Conservation (phyloP, 2,888 invertebrate genomes). For the Eupithecia exiguata region DNA sequence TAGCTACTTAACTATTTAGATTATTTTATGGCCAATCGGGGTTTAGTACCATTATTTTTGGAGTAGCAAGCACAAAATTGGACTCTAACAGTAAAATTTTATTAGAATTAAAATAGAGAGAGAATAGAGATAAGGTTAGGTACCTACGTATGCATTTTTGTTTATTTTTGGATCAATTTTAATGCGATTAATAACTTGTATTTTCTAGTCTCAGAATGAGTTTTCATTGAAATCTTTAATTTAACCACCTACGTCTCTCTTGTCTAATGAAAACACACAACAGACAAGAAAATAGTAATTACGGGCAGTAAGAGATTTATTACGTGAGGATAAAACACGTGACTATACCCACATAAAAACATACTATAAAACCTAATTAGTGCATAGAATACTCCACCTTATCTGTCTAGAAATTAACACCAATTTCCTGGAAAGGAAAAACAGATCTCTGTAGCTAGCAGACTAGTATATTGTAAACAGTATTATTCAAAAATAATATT, state of each 20-base stretch:
- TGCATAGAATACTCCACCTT: constrained; percentile 67
- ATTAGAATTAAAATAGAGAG: not conserved
- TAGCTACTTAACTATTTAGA: not conserved
- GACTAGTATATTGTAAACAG: not conserved
- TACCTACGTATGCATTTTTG: not conserved
- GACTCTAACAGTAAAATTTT: not conserved
- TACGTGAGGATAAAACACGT: constrained; percentile 79
- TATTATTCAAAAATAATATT: not conserved
- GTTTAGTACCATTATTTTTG: not conserved
- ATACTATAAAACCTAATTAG: constrained; percentile 57
- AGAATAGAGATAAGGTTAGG: too few species aligned
- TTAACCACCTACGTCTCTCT: constrained; percentile 51
- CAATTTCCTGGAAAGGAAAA: constrained; percentile 56
- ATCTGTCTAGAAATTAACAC: constrained; percentile 66
- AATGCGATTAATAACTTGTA: not conserved
- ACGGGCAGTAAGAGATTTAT: constrained; percentile 82
- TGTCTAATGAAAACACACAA: constrained; percentile 81
- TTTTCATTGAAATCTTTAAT: constrained; percentile 19
- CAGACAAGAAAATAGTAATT: constrained; percentile 83
- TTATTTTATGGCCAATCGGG: not conserved
- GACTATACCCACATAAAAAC: constrained; percentile 60
- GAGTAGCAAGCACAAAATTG: not conserved
- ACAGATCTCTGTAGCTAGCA: constrained; percentile 14
- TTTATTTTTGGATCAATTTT: not conserved
- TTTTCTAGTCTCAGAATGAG: not conserved